Base-by-base conservation (phyloP, 1,140 invertebrate species). In the Rhyacophila brunnea region DNA sequence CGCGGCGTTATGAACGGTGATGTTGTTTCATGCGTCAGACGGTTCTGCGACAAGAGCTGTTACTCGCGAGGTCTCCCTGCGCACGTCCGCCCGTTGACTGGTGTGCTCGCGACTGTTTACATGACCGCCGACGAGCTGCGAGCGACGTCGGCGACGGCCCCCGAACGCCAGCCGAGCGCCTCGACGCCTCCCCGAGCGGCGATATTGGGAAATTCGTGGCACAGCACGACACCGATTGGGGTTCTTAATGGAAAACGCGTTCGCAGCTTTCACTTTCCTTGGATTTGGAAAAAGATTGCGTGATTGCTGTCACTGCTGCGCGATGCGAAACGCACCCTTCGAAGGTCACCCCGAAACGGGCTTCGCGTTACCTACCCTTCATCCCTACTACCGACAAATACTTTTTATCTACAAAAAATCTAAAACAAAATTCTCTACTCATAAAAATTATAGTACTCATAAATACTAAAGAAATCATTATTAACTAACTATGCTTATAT, bases 1-100 rank as follows among this genome's bases (percentile, higher is more conserved):
- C 54, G 54, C 42, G 35, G 54, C 18, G 43, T 34, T 55, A 14
- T 36, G 43, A 52, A 23, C 23, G 6, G 48, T 28, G 23, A 28
- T 28, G 23, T 5, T 28, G 23, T 28, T 28, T 28, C 23, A 28
- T 28, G 23, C 23, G 23, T 28, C 23, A 28, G 23, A 28, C 9
- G 4, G 23, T 28, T 13, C 38, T 13, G 38, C 11, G 38, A 40
- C n/a, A 40, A 40, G 38, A 40, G 38, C 38, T 40, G 11, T 15
- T 15, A 40, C 15, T 11, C n/a, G 38, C 38, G 23, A 28, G 23
- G 23, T 28, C 38, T 40, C n/a, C 38, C 15, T 40, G 38, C 38
- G 38, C 38, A 40, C 38, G 38, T 40, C 38, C 38, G 11, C 38
- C 11, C 43, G n/a, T 5, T 36, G 28, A 11, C 43, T 14, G 19